Base-by-base conservation (phyloP, 2,888 invertebrate species). In the Ophioninae sp. region DNA sequence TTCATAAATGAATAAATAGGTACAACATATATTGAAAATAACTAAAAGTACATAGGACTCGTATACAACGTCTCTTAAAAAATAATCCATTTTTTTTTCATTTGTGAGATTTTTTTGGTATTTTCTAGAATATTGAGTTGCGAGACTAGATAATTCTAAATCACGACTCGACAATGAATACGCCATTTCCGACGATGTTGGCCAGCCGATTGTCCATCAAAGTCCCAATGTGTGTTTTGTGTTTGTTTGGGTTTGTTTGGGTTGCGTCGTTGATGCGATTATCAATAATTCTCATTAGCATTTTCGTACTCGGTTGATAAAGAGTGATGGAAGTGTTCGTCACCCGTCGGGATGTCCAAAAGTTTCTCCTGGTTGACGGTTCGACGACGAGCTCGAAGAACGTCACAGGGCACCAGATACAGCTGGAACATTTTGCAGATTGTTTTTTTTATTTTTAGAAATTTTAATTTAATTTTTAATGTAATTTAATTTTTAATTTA, bases 371-470 rank as follows among this genome's bases (percentile, higher is more conserved):
- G 82, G 61, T 83, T 81, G 20, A 41, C 51, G 13, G 56, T 75
- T 59, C 69, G 74, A 58, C 82, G 76, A 30, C 78, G 80, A 76
- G 81, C 82, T 23, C 77, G 83, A 69, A 88, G 79, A 2, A 88
- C 65, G 8, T 87, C 88, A 61, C 89, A 89, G 23, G 88, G 87
- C 8, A 89, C 84, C 75, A 88, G 80, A 64, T 85, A 86, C 1
- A 87, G 63, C 87, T 87, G 74, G 44, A 85, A 83, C n/a, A 77
- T 59, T 30, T 44, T 22, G 17, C 0, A 30, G 51, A 23, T 6
- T 9, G 13, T 73, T 44, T 61, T n/a, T n/a, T n/a, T n/a, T 30
- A 30, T 30, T 30, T 30, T 30, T 30, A 30, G 3, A 30, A 30
- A 3, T 3, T 30, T 30, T 30, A n/a, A n/a, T n/a, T 39, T 2